Evolutionary conservation across 2,797 vertebrate genomes (phyloP), one percentile per base, ranked within the genome.

Genomic region (Sebastes trivittatus): DNA sequence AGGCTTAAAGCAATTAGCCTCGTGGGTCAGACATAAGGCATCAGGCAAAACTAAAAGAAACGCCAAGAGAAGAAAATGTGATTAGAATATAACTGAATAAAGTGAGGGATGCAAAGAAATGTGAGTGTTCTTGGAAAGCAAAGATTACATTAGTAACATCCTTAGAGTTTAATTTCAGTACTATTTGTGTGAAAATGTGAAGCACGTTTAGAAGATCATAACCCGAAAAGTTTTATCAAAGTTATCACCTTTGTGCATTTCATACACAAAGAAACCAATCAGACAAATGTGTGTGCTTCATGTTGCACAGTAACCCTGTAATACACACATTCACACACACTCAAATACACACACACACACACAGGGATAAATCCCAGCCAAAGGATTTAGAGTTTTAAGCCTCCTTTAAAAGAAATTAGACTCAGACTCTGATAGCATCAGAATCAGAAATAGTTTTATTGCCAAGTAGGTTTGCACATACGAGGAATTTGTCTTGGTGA

Each of bases 1-100:
- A 74, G 80, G 78, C 75, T 88, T 83, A 75, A 84, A 87, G 78
- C 67, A 89, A 86, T 87, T 85, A 84, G 80, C 84, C 77, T 84
- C 20, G 6, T 63, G 69, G 83, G 84, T 89, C 60, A 81, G 68
- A 4, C 49, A 77, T 78, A 81, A 90, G 83, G 87, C 77, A 84
- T 91, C 86, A 77, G 71, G 58, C 36, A 81, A 88, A 81, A 75
- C 71, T 73, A 60, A 82, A 75, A 75, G 60, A 78, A 29, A n/a
- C 14, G 23, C 84, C 11, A 23, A 78, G 49, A 72, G 61, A 69
- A 65, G 78, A 58, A 83, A 75, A 83, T 75, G 60, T 71, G 70
- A 87, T 83, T 56, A 25, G 63, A 84, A 59, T 79, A 67, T 59
- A 46, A 66, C 63, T 77, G 20, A 38, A 38, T 38, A 38, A 38